Base-by-base conservation (phyloP, 2,797 vertebrate genomes). In the Mergus octosetaceus region DNA sequence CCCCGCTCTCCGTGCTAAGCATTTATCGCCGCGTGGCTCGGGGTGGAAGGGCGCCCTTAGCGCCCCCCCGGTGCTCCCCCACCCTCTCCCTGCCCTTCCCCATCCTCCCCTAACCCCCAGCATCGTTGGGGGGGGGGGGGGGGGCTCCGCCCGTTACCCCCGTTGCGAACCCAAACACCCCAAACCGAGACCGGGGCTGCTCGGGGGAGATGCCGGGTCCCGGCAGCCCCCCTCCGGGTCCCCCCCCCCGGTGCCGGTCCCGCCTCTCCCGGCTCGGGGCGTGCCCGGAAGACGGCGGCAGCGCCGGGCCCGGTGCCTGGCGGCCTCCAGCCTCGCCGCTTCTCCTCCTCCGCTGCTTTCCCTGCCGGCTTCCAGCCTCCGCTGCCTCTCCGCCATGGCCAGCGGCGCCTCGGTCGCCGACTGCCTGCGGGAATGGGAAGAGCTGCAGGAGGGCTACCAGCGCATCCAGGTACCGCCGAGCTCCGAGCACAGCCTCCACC, bases 371-470 rank as follows among this genome's bases (percentile, higher is more conserved):
- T 51, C 49, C 49, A 21, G 51, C 51, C 49, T 24, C 34, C 34
- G 5, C 20, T 3, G 32, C 47, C 57, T 73, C 36, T 73, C 36
- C 30, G 58, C 88, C 65, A 95, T 95, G 95, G 82, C 80, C 64
- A 57, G 82, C 32, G 87, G 58, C 41, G 85, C 89, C 36, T 96
- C 97, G 53, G 85, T 96, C 71, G 84, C 94, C 36, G 97, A 97
- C 27, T 97, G 98, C 89, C 94, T 98, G 95, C 97, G 98, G 89
- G 98, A 99, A 93, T 99, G 99, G 98, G 97, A 98, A 94, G 96
- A 97, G 93, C 97, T 99, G 95, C 98, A 99, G 94, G 98, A 98
- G 73, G 98, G 99, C 84, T 98, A 98, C 95, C 98, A 98, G 77
- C 94, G 97, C 88, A 98, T 98, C 96, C 99, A 99, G 99, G 99